Evolutionary conservation across 2,888 invertebrate species (phyloP).

Genomic region (Cephus spinipes): DNA sequence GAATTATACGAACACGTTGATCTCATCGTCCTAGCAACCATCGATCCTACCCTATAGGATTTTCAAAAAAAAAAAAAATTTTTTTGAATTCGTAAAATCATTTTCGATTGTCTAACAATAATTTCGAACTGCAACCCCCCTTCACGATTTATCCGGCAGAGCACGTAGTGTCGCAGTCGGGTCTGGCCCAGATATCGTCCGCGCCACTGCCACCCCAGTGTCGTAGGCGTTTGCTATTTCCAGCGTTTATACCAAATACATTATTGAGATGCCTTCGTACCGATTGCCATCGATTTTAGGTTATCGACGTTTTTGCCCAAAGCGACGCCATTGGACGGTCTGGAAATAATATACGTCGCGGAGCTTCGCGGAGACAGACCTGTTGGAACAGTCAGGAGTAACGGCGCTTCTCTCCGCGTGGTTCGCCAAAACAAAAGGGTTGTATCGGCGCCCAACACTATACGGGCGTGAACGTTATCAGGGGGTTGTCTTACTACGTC

Average conservation of each 20-base stretch:
- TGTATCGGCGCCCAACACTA: neutral
- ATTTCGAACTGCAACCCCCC: neutral
- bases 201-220: conserved; percentile 37
- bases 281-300: neutral
- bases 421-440: neutral
- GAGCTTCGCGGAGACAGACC: neutral
- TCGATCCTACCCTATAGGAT: too few species aligned
- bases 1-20: too few species aligned
- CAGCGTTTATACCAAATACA: neutral
- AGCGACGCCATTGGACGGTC: neutral
- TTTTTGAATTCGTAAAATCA: neutral
- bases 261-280: neutral
- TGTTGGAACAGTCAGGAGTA: neutral
- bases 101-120: neutral
- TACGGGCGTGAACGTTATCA: neutral
- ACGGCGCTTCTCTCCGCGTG: neutral
- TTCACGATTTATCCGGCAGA: conserved; percentile 27
- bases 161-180: conserved; percentile 62
- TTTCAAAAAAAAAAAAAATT: too few species aligned
- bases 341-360: neutral
- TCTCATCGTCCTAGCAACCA: too few species aligned
- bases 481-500: conserved; percentile 23
- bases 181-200: conserved; percentile 56
- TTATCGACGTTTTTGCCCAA: neutral
- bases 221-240: neutral